These are phyloP conservation scores for Caenorhabditis angaria DNA, from an alignment of 2,888 invertebrate species.

Conservation along the genomic window DNA sequence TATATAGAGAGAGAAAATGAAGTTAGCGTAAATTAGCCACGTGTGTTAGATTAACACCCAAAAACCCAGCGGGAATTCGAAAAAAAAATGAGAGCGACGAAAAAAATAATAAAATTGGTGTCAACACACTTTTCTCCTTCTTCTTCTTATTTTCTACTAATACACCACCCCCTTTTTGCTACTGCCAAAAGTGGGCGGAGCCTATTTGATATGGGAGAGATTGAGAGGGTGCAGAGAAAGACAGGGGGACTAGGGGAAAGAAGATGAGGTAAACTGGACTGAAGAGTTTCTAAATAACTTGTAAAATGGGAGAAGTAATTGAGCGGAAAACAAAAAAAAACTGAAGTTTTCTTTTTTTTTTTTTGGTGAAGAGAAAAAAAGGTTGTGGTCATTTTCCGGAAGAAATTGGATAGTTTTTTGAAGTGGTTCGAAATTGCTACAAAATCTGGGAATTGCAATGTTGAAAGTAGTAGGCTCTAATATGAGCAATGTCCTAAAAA, in stretches of 20 bases:
- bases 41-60: too few relatives aligned
- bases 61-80: not conserved
- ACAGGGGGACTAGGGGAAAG: not conserved
- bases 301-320: not conserved
- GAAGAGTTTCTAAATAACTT: not conserved
- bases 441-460: not conserved
- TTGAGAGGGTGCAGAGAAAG: not conserved
- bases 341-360: too few relatives aligned
- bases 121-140: not conserved
- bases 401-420: too few relatives aligned
- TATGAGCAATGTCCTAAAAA: too few relatives aligned
- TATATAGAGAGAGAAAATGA: too few relatives aligned
- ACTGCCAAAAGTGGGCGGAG: constrained; percentile 1
- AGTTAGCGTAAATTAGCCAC: too few relatives aligned
- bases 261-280: constrained; percentile 1
- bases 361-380: too few relatives aligned
- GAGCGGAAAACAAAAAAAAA: not conserved
- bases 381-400: not conserved
- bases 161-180: not conserved
- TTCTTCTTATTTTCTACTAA: not conserved
- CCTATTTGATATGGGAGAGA: not conserved
- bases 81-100: not conserved
- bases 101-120: not conserved
- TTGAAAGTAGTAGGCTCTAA: too few relatives aligned
- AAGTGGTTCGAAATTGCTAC: not conserved